A percentile compares a stretch with the other conserved stretches of the same genome.
Conservation (phyloP, 1,140 invertebrate species). For the Pseudobourletiella spinata region DNA sequence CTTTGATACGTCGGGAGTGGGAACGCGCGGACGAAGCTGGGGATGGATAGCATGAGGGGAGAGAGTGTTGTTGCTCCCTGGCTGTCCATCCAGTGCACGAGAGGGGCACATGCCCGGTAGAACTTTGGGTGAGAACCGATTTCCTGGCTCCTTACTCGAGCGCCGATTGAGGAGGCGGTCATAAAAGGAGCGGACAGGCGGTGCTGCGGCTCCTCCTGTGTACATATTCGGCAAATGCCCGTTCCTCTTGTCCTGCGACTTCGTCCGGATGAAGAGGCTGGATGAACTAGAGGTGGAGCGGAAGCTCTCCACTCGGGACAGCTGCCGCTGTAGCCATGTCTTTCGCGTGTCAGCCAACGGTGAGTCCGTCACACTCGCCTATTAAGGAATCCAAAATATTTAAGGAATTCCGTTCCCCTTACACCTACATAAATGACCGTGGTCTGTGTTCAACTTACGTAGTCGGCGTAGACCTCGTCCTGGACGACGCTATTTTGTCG, state of each 20-base stretch:
- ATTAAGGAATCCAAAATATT: conserved; percentile 29
- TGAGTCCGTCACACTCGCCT: conserved; percentile 74
- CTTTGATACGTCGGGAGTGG: conserved; percentile 73
- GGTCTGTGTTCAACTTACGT: conserved; percentile 37
- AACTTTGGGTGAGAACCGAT: not conserved
- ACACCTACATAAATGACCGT: not conserved
- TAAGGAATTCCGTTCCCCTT: not conserved
- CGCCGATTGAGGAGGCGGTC: conserved; percentile 69
- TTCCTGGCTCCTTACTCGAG: conserved; percentile 43
- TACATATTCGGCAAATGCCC: conserved; percentile 51
- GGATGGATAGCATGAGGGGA: not conserved
- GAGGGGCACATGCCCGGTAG: not conserved
- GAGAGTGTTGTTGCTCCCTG: not conserved
- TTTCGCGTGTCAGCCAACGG: conserved; percentile 71
- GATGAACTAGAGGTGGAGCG: conserved; percentile 71
- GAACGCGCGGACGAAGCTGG: conserved; percentile 59
- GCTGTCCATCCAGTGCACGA: no score
- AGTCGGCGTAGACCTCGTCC: conserved; percentile 71
- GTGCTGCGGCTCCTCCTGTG: not conserved
- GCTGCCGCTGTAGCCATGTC: conserved; percentile 74
- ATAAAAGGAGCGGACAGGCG: conserved; percentile 59
- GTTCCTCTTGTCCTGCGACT: conserved; percentile 54
- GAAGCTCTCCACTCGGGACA: conserved; percentile 69
- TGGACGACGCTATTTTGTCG: conserved; percentile 46
- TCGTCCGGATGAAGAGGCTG: conserved; percentile 59